Evolutionary conservation across 2,888 invertebrate genomes (phyloP), one percentile per base, ranked within the genome.

Genomic region (Caenorhabditis zanzibari): DNA sequence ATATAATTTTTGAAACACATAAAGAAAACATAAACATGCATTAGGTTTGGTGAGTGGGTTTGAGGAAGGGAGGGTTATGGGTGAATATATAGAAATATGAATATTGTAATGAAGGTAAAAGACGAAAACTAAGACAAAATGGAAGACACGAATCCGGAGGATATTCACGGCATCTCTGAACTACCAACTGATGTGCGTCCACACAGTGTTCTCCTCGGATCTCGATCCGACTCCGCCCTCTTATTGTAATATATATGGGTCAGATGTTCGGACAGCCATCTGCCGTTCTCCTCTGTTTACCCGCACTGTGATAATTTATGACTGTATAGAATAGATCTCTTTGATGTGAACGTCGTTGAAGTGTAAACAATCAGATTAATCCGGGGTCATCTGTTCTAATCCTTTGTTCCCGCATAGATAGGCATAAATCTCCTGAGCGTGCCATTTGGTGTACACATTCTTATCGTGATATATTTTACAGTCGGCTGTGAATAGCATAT

Each of bases 121-220:
- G 26, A 54, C 7, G 10, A 4, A 54, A 24, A 54, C 7, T 16
- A 2, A n/a, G 7, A 19, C 54, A 54, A 54, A 54, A 19, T 9
- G 10, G 3, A 19, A 19, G 54, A 54, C 22, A 54, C n/a, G 7
- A 9, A 5, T 22, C 7, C 24, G 54, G 54, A 54, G 54, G 26
- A 12, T 44, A 5, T 14, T 12, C 4, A 10, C 16, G 54, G 26
- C 54, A 54, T 16, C 54, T 54, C 54, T 54, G 54, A 54, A 54
- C 54, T 54, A 19, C 26, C 54, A 6, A 22, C 26, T 54, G 24
- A 54, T 9, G 54, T 54, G 54, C 54, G 54, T 54, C 54, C 54
- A 54, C 54, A 16, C 54, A 54, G 26, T 9, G 6, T 22, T 9
- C 10, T 54, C 54, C 26, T 54, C 26, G 54, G 22, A 26, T 19